Evolutionary conservation across 2,797 vertebrate species (phyloP).

Genomic region (Arctocebus calabarensis): DNA sequence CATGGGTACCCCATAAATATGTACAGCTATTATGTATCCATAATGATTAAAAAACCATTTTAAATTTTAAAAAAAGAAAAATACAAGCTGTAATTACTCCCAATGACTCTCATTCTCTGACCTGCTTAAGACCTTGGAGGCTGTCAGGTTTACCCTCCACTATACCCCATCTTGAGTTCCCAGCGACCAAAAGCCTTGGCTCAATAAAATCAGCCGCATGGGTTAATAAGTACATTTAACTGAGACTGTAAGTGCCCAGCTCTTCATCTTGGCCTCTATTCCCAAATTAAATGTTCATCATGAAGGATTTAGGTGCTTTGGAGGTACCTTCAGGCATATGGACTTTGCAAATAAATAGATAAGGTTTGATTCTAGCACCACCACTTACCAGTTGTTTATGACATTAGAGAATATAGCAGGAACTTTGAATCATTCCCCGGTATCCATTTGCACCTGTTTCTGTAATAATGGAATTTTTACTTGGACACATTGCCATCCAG

Average conservation of each 20-base stretch:
- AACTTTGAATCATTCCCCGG: not conserved
- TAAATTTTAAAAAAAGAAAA: not conserved
- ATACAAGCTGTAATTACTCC: not conserved
- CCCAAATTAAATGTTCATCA: not conserved
- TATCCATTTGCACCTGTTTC: not conserved
- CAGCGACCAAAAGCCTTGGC: not conserved
- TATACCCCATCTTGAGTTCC: not conserved
- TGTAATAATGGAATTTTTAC: not conserved
- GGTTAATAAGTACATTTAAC: not conserved
- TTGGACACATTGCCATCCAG: not conserved
- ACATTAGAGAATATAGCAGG: not conserved
- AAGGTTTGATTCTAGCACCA: not conserved
- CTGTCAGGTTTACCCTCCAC: not conserved
- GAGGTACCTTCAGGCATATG: not conserved
- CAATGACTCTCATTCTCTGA: slow-evolving; percentile 14
- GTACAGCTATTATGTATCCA: not conserved
- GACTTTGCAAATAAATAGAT: not conserved
- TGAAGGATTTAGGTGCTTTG: not conserved
- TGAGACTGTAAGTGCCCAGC: not conserved
- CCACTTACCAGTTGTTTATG: not conserved
- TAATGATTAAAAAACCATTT: not conserved
- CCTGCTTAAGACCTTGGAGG: not conserved
- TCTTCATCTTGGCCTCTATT: not conserved
- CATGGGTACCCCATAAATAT: not conserved
- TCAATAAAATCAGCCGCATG: not conserved